A percentile compares a stretch with the other conserved stretches of the same genome.
phyloP scores from a whole-genome alignment of 2,113 vertebrate species.

The Myrmophylax atrothorax region DNA sequence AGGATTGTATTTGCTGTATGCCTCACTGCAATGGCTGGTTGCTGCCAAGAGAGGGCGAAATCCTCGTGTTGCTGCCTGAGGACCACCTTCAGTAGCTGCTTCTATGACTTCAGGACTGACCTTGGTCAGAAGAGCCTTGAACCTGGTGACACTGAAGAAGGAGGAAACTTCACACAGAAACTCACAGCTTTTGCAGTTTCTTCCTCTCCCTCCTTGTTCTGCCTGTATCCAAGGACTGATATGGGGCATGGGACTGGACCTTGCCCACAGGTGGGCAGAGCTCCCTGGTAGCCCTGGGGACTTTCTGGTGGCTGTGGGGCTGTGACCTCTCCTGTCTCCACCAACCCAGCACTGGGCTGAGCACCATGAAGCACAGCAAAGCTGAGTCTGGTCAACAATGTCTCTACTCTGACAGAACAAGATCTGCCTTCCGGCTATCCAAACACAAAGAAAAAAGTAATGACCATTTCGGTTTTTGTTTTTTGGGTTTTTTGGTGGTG shows the following conservation, averaged over 20 bases:
- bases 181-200: neutral
- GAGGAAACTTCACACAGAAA: neutral
- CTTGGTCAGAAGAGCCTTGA: neutral
- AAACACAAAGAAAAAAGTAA: neutral
- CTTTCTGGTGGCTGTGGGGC: accelerated
- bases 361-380: neutral
- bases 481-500: neutral
- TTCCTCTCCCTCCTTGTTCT: neutral
- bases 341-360: neutral
- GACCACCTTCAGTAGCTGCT: neutral
- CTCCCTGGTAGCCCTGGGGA: neutral
- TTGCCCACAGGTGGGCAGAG: no score
- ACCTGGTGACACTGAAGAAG: neutral
- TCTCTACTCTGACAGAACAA: neutral
- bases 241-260: no score
- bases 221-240: neutral
- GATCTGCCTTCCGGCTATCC: neutral
- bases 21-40: accelerated
- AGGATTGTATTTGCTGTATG: neutral
- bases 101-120: neutral
- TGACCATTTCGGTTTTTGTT: neutral
- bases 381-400: neutral
- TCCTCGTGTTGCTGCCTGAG: neutral
- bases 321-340: neutral
- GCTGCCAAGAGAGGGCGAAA: neutral